These are phyloP conservation scores for Melanargia galathea DNA, from an alignment of 2,888 invertebrate species.

Conservation along the genomic window DNA sequence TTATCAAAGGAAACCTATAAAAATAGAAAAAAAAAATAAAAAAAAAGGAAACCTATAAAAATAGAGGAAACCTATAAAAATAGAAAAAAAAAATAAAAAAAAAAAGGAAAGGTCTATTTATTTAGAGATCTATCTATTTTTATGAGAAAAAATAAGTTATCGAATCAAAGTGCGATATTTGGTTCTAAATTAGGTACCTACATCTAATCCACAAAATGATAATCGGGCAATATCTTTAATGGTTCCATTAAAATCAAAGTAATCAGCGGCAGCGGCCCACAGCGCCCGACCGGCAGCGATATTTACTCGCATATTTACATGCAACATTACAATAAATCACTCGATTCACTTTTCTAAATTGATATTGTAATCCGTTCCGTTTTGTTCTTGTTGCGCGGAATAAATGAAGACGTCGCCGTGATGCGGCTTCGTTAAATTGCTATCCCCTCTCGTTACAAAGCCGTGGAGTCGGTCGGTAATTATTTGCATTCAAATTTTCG, in stretches of 20 bases:
- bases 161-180: too few relatives aligned
- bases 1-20: too few relatives aligned
- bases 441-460: slow-evolving; percentile 55
- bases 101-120: too few relatives aligned
- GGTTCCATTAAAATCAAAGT: slow-evolving; percentile 32
- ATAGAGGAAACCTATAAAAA: too few relatives aligned
- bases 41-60: too few relatives aligned
- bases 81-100: too few relatives aligned
- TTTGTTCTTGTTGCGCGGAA: slow-evolving; percentile 74
- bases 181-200: too few relatives aligned
- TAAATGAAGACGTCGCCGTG: slow-evolving; percentile 78
- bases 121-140: too few relatives aligned
- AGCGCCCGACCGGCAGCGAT: slow-evolving; percentile 52
- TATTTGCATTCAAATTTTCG: slow-evolving; percentile 28
- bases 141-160: too few relatives aligned
- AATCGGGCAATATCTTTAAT: neutral
- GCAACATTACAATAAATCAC: slow-evolving; percentile 75
- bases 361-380: slow-evolving; percentile 79
- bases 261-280: slow-evolving; percentile 39
- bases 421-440: slow-evolving; percentile 81
- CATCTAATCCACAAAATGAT: neutral
- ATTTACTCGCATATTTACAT: slow-evolving; percentile 71
- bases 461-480: slow-evolving; percentile 45
- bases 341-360: slow-evolving; percentile 80
- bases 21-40: too few relatives aligned